Percentiles rank a stretch among this genome's conserved stretches.
Evolutionary conservation across 2,113 vertebrate genomes (phyloP).

Genomic region (Paradoxurus hermaphroditus): DNA sequence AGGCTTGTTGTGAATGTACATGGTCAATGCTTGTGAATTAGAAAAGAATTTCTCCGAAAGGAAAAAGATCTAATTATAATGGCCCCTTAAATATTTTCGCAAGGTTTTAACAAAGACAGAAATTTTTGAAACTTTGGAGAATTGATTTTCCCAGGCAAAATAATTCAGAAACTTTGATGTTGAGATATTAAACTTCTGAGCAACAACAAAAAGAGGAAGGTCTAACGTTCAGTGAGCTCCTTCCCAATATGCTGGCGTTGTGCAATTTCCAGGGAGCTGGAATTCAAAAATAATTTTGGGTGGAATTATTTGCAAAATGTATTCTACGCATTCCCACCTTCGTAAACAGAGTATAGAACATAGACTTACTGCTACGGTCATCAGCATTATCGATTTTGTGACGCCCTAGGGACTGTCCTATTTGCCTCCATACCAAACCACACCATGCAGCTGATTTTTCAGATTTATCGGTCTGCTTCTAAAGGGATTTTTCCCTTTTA

Average conservation of each 20-base stretch:
- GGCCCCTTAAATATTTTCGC: background rate
- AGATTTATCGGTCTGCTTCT: background rate
- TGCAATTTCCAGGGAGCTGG: background rate
- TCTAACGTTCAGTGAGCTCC: no score
- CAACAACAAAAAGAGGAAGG: background rate
- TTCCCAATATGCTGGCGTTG: background rate
- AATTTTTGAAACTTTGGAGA: background rate
- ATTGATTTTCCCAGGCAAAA: background rate
- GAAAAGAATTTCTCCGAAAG: background rate
- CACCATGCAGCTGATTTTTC: accelerated
- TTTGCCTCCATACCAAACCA: background rate
- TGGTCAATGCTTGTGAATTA: background rate
- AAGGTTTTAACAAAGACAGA: background rate
- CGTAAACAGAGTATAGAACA: background rate
- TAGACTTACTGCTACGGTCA: accelerated
- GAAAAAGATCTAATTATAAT: background rate
- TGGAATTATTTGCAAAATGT: background rate
- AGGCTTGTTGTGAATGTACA: background rate
- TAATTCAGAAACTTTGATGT: background rate
- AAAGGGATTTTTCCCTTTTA: background rate
- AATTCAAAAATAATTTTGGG: background rate
- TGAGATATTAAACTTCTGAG: background rate
- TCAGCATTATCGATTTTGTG: accelerated
- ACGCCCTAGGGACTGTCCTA: accelerated
- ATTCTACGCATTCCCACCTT: background rate